Conservation (phyloP, 2,888 invertebrate genomes). For the Luffia ferchaultella region DNA sequence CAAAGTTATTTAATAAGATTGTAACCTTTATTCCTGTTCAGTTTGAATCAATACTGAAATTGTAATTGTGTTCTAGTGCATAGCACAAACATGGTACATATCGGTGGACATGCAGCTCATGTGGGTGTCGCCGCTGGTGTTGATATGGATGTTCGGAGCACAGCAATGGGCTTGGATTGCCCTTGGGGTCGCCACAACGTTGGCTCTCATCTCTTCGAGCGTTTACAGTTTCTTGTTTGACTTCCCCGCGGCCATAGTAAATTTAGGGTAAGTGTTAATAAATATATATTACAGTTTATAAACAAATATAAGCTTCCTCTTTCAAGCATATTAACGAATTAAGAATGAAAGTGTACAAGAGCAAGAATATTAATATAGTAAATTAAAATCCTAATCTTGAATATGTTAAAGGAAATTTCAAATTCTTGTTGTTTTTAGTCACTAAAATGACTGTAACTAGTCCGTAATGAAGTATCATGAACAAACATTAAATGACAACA, state of each 20-base stretch:
- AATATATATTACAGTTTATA: not conserved
- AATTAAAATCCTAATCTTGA: no score
- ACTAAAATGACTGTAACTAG: no score
- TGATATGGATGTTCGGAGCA: slow-evolving; percentile 2
- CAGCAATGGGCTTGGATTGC: not conserved
- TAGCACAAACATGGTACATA: slow-evolving; percentile 3
- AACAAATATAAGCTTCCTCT: not conserved
- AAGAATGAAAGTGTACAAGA: no score
- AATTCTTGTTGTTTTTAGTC: no score
- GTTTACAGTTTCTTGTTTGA: slow-evolving; percentile 1
- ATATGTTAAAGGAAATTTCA: no score
- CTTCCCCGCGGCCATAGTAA: not conserved
- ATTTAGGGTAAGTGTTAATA: not conserved
- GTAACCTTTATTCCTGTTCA: no score
- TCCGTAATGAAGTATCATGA: no score
- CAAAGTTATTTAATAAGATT: no score
- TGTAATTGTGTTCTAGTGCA: slow-evolving; percentile 1
- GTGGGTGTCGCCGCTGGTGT: slow-evolving; percentile 1
- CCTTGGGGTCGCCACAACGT: not conserved
- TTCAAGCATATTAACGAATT: no score
- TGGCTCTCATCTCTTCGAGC: not conserved
- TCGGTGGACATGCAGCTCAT: slow-evolving; percentile 5
- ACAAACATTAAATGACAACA: no score
- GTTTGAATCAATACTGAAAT: no score
- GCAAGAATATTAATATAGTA: no score